Evolutionary conservation across 1,140 invertebrate genomes (phyloP).

Genomic region (Atopsyche davidsoni): DNA sequence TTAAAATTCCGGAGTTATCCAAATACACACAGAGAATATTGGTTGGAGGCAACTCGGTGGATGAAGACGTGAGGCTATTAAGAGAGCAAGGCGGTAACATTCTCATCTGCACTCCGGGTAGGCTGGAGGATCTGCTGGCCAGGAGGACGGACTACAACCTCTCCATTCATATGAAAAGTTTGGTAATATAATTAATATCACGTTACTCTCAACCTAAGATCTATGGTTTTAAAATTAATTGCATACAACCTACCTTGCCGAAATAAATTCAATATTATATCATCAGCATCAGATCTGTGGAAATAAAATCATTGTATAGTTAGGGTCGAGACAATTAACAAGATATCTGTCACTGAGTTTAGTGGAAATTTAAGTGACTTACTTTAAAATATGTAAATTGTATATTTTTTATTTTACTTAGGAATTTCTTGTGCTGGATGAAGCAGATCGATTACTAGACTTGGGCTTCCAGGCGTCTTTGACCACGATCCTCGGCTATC

Average conservation of each 20-base stretch:
- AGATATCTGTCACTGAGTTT: too few relatives aligned
- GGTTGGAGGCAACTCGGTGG: conserved; percentile 75
- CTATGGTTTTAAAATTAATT: too few relatives aligned
- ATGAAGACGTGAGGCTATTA: conserved; percentile 66
- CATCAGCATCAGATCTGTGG: too few relatives aligned
- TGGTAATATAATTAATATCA: conserved; percentile 54
- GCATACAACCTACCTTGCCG: too few relatives aligned
- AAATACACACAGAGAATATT: conserved; percentile 57
- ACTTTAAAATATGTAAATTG: conserved; percentile 5
- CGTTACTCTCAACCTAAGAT: too few relatives aligned
- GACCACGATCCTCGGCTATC: conserved; percentile 82
- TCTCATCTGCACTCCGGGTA: conserved; percentile 85
- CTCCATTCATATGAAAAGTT: conserved; percentile 59
- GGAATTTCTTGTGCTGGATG: conserved; percentile 93
- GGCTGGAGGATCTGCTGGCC: conserved; percentile 82
- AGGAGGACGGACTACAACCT: conserved; percentile 60
- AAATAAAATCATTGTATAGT: too few relatives aligned
- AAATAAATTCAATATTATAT: too few relatives aligned
- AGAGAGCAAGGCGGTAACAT: conserved; percentile 73
- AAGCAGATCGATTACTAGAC: conserved; percentile 92
- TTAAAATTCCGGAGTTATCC: conserved; percentile 33
- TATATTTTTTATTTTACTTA: conserved; percentile 39
- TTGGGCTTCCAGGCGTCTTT: conserved; percentile 86
- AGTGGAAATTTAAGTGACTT: too few relatives aligned
- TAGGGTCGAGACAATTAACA: too few relatives aligned